Base-by-base conservation (phyloP, 2,797 vertebrate species). In the Pagetopsis macropterus region DNA sequence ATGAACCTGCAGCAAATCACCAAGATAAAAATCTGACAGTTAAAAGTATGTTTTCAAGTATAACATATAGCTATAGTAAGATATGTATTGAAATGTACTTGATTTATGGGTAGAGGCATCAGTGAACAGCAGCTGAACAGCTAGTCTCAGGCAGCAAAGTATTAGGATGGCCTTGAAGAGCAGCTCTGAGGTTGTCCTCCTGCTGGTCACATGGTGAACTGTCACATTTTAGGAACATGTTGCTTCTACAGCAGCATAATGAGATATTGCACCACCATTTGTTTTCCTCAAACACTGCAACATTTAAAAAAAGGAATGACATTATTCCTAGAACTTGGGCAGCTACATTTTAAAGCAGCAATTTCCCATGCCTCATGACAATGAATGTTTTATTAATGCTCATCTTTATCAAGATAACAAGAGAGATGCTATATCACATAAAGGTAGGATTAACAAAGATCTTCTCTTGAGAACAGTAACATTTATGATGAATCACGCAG, bases 161-260 rank as follows among this genome's bases (percentile, higher is more conserved):
- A 4, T 50, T 3, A 46, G 41, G 31, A 27, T 21, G 41, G 46
- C 59, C 44, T 5, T 19, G 48, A 56, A 19, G 13, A 31, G 31
- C 75, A 69, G 60, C 56, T 69, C 63, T 57, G 45, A 72, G 65
- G 27, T 48, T 21, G 58, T 85, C 84, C 83, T 85, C 80, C 84
- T 85, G 72, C 71, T 86, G 85, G 83, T 65, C 65, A 82, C 75
- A 70, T 12, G 37, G 54, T 75, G 73, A 88, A 87, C 71, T 85
- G 78, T 81, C 77, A 46, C 54, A 76, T 67, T 54, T 66, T 70
- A 77, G 17, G 50, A 6, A 65, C 59, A 61, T 19, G 50, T 59
- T 68, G 52, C 13, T 62, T 33, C 33, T 59, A 15, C 65, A 57
- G 45, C 40, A 70, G 14, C 17, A 37, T 8, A 31, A 15, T 6